Evolutionary conservation across 2,113 vertebrate species (phyloP), one percentile per base, ranked within the genome.

Genomic region (Nasalis larvatus): DNA sequence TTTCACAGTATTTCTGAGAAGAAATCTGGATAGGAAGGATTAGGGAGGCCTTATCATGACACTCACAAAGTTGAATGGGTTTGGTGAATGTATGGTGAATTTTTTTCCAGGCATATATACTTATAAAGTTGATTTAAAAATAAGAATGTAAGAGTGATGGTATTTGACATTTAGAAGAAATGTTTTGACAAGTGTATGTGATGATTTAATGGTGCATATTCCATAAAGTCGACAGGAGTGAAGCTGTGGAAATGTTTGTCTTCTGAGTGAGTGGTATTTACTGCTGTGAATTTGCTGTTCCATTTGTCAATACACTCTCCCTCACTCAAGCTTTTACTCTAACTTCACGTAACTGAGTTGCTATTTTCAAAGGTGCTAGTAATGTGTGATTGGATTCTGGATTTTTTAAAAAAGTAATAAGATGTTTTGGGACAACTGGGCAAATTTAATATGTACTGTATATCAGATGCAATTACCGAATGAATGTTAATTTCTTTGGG

Each of bases 41-140:
- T 73, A 21, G 17, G 87, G 80, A 96, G 37, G n/a, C 10, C 0
- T 86, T 68, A 58, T 66, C 14, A 10, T 30, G 69, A 91, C 63
- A 74, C 77, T 87, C n/a, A 2, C 23, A 42, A 85, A 83, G 63
- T 23, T 66, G 63, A 96, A 82, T 71, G 86, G 92, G 52, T 73
- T 82, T 88, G 49, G 30, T 54, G 71, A 96, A 77, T 82, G 56
- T 30, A 60, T 45, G 60, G 86, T 74, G 21, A 71, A 20, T 35
- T 78, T 78, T 78, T 63, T 73, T 73, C 35, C 47, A 92, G 81
- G 37, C 25, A 3, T 37, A n/a, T 71, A 6, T 95, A 89, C 96
- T 92, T 97, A 68, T 69, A 90, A 89, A 91, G 54, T 84, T 91
- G 73, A 95, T 83, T 93, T 95, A 86, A 95, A 94, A 97, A 94